Conservation (phyloP, 2,113 vertebrate species). For the Cyphotilapia sp. region DNA sequence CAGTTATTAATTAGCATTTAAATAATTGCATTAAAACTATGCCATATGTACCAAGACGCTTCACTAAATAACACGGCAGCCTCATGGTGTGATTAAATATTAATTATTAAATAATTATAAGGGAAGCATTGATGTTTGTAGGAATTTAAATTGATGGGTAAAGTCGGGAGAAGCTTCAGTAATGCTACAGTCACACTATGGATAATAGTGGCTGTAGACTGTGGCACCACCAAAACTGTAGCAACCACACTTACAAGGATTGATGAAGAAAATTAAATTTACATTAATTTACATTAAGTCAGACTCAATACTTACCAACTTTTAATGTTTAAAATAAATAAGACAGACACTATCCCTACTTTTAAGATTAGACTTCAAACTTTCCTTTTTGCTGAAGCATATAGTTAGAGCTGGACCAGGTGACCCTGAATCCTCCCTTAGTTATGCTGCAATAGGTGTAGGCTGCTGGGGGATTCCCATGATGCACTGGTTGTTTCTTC, state of each 20-base stretch:
- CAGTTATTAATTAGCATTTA: not conserved
- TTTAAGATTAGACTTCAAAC: accelerated
- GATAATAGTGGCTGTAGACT: not conserved
- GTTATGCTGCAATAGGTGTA: accelerated
- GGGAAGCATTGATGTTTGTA: accelerated
- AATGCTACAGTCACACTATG: not conserved
- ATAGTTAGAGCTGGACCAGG: not conserved
- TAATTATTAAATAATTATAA: not conserved
- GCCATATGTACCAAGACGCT: not conserved
- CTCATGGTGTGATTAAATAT: not conserved
- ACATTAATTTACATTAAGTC: not conserved
- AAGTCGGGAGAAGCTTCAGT: not conserved
- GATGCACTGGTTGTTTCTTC: too few relatives aligned
- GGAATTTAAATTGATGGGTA: not conserved
- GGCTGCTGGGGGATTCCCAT: accelerated
- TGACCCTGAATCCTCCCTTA: not conserved
- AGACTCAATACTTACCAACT: not conserved
- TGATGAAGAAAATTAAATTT: accelerated
- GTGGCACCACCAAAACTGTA: not conserved
- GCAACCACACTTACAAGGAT: not conserved
- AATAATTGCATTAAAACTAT: not conserved
- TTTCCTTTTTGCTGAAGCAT: not conserved
- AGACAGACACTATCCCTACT: not conserved
- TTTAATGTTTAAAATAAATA: not conserved
- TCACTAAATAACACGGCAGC: not conserved